Conservation (phyloP, 2,113 vertebrate species). For the Bos indicus region DNA sequence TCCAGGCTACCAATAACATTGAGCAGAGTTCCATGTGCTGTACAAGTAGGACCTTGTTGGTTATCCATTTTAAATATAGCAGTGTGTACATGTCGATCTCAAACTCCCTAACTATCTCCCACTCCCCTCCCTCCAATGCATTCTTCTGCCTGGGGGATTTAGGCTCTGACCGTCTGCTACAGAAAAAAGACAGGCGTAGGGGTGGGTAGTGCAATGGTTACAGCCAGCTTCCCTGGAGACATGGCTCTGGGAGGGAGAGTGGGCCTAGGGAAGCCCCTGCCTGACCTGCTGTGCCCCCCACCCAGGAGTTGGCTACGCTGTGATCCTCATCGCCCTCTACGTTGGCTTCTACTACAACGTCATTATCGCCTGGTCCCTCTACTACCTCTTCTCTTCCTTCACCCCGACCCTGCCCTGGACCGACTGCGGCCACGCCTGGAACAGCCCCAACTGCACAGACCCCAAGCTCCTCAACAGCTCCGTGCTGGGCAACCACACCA, state of each 20-base stretch:
- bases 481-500: constrained; percentile 85
- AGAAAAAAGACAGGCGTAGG: neutral
- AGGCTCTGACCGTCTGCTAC: neutral
- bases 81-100: neutral
- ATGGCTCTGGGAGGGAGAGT: neutral
- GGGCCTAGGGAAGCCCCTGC: neutral
- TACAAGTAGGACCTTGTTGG: neutral
- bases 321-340: constrained; percentile 97
- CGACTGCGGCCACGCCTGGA: constrained; percentile 91
- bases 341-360: constrained; percentile 99
- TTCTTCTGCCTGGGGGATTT: neutral
- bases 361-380: constrained; percentile 98
- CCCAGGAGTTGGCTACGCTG: constrained; percentile 95
- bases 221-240: neutral
- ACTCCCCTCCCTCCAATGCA: neutral
- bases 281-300: constrained; percentile 61
- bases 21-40: neutral
- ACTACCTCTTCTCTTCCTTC: constrained; percentile 97
- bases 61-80: neutral
- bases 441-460: constrained; percentile 92
- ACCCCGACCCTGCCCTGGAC: constrained; percentile 93
- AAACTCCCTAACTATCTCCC: neutral
- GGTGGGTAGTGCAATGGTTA: accelerated
- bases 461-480: constrained; percentile 86
- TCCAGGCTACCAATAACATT: neutral